Conservation (phyloP, 1,140 invertebrate genomes). For the Musca vetustissima region DNA sequence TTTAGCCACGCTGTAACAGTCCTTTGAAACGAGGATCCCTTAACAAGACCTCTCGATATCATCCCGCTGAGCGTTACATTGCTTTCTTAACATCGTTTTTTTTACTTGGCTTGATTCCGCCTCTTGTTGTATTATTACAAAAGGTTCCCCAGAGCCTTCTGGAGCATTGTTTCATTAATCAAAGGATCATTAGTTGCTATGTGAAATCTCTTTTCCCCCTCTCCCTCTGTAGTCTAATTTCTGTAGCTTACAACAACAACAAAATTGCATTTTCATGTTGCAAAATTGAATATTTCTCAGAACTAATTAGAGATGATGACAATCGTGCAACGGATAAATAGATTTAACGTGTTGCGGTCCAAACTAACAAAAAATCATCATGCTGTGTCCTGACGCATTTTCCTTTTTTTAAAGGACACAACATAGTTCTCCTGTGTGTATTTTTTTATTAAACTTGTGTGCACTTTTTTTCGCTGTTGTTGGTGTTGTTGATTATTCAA, state of each 20-base stretch:
- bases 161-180: slow-evolving; percentile 6
- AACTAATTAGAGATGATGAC: slow-evolving; percentile 25
- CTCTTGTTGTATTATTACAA: too few relatives aligned
- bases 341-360: slow-evolving; percentile 8
- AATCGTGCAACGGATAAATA: slow-evolving; percentile 8
- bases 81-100: too few relatives aligned
- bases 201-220: neutral
- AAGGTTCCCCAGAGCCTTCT: too few relatives aligned
- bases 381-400: slow-evolving; percentile 16
- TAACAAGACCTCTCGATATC: too few relatives aligned
- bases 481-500: too few relatives aligned
- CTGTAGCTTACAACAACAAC: neutral
- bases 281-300: neutral
- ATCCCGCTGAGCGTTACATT: too few relatives aligned
- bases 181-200: slow-evolving; percentile 12
- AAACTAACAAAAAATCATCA: too few relatives aligned
- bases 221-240: too few relatives aligned
- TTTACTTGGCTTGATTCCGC: neutral
- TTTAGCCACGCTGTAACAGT: too few relatives aligned
- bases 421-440: neutral
- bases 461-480: neutral
- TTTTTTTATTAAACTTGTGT: neutral
- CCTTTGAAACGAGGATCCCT: too few relatives aligned
- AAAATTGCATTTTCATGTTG: slow-evolving; percentile 24
- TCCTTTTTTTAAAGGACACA: neutral